A percentile compares a stretch with the other conserved stretches of the same genome.
phyloP scores from a whole-genome alignment of 2,113 vertebrate species.

The Baryphthengus martii region DNA sequence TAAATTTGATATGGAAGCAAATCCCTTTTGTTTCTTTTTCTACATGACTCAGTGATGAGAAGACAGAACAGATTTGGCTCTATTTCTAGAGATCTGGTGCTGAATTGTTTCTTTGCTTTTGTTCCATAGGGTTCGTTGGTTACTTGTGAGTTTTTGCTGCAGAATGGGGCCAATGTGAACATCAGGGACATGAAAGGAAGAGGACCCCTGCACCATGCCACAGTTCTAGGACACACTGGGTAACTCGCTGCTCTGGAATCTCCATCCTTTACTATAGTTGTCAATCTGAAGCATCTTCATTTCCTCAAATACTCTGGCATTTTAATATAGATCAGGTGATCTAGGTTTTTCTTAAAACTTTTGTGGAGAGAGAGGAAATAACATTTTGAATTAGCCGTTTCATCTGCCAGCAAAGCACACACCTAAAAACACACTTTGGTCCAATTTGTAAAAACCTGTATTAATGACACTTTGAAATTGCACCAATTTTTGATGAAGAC shows the following conservation, averaged over 20 bases:
- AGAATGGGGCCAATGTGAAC: slow-evolving; percentile 96
- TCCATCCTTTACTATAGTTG: not conserved
- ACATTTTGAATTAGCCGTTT: not conserved
- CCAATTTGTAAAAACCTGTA: not conserved
- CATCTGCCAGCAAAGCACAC: not conserved
- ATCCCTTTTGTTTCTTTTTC: not conserved
- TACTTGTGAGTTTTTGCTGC: slow-evolving; percentile 95
- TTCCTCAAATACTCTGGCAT: not conserved
- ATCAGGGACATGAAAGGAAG: slow-evolving; percentile 88
- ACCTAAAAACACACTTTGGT: not conserved
- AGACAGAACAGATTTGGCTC: not conserved
- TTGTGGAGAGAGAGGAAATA: not conserved
- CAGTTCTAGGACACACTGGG: slow-evolving; percentile 94
- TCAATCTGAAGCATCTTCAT: not conserved
- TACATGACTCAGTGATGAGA: not conserved
- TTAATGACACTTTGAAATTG: not conserved
- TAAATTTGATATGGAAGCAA: not conserved
- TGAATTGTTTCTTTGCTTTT: not conserved
- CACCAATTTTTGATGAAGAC: not conserved
- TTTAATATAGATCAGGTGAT: not conserved
- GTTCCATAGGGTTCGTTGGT: slow-evolving; percentile 87
- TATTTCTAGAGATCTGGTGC: not conserved
- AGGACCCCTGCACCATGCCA: slow-evolving; percentile 94
- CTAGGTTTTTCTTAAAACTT: not conserved
- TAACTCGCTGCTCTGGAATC: slow-evolving; percentile 36